Conservation (phyloP, 2,797 vertebrate genomes). For the Amblyraja radiata region DNA sequence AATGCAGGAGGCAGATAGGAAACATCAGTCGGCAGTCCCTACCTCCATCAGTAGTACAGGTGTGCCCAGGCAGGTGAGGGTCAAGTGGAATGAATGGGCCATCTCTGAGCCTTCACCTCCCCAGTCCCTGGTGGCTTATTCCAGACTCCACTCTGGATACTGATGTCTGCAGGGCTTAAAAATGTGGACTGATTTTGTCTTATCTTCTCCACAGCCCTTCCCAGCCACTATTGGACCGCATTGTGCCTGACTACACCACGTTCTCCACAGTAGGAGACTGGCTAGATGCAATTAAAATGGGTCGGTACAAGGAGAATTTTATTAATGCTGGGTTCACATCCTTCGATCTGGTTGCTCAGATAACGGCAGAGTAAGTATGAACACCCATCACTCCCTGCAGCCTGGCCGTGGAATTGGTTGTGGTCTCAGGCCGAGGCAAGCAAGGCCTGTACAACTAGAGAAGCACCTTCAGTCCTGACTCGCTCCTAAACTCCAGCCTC, state of each 20-base stretch:
- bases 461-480: neutral
- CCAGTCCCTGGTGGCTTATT: constrained; percentile 29
- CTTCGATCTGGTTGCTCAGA: constrained; percentile 96
- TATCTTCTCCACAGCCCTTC: constrained; percentile 72
- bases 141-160: constrained; percentile 17
- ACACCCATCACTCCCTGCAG: neutral
- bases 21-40: neutral
- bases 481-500: neutral
- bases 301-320: constrained; percentile 95
- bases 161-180: constrained; percentile 33
- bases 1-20: neutral
- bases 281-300: constrained; percentile 99
- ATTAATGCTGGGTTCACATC: constrained; percentile 92
- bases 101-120: neutral
- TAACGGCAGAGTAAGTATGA: constrained; percentile 77
- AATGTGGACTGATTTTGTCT: constrained; percentile 40
- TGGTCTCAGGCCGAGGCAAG: neutral
- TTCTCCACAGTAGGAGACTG: constrained; percentile 98
- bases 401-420: neutral
- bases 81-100: neutral
- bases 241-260: constrained; percentile 94
- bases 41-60: neutral
- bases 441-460: neutral
- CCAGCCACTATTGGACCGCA: constrained; percentile 93
- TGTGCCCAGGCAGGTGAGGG: neutral